Percentiles rank a stretch among this genome's conserved stretches.
phyloP scores from a whole-genome alignment of 2,888 invertebrate genomes.

The Hypselothyrea guttata region DNA sequence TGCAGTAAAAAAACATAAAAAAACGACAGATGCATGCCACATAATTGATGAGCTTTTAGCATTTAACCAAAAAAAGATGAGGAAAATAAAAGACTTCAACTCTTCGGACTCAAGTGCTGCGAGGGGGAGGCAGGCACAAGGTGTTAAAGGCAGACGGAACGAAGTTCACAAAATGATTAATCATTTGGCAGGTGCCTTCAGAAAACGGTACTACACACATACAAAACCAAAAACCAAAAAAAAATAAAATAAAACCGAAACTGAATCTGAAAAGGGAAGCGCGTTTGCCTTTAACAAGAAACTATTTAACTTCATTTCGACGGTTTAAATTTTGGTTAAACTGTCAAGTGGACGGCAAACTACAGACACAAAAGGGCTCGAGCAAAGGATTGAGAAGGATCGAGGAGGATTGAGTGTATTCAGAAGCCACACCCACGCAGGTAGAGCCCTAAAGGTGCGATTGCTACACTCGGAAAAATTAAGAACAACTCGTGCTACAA shows the following conservation, averaged over 20 bases:
- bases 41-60: conserved; percentile 80
- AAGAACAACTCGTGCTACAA: no score
- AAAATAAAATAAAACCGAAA: no score
- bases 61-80: conserved; percentile 49
- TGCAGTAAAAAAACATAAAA: no score
- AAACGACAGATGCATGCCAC: conserved; percentile 65
- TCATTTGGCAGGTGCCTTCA: conserved; percentile 79
- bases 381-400: conserved; percentile 61
- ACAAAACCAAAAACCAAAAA: no score
- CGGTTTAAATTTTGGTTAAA: conserved; percentile 68
- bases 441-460: conserved; percentile 51
- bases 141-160: conserved; percentile 57
- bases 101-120: conserved; percentile 20
- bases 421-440: conserved; percentile 59
- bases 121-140: conserved; percentile 29
- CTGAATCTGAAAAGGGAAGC: conserved; percentile 50
- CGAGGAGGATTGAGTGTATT: conserved; percentile 54
- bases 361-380: conserved; percentile 20
- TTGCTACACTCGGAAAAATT: no score
- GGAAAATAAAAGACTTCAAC: conserved; percentile 33
- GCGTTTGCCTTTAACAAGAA: conserved; percentile 72
- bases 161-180: conserved; percentile 74
- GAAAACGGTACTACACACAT: conserved; percentile 51
- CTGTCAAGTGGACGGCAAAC: conserved; percentile 69
- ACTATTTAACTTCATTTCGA: conserved; percentile 76